Evolutionary conservation across 2,888 invertebrate species (phyloP), one percentile per base, ranked within the genome.

Genomic region (Apomyelois bistriatella): DNA sequence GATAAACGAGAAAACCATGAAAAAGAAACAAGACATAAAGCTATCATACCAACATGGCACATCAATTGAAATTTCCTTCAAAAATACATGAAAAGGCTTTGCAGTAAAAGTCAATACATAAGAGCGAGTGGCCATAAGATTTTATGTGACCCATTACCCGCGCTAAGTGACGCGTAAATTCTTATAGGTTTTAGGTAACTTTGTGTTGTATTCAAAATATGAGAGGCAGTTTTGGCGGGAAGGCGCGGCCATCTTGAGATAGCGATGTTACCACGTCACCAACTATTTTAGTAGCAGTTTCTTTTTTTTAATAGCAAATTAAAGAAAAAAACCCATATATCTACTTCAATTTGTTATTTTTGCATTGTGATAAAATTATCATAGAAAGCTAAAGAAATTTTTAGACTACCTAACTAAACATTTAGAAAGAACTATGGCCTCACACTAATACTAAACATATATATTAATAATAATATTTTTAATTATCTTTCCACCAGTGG

Each of bases 111-210:
- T 87, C 87, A 84, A 87, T 86, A 86, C 85, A 79, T 81, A 84
- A 83, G 77, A 79, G 72, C 74, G 84, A 89, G 88, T 87, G 86
- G 82, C 78, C 80, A 79, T 89, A 82, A 87, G 76, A 85, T 90
- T 90, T 90, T 90, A 90, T 83, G 82, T 66, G 72, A 59, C 58
- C 81, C 87, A 85, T 90, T 87, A 87, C 83, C 74, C 72, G 58
- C 62, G 77, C 46, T 82, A 85, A 89, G 83, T 84, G 88, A 74
- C 72, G 76, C 89, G 87, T 90, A 90, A 88, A 89, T 89, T 90
- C 88, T 88, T 89, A 89, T 89, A 22, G 22, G 22, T 22, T 22
- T 22, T 22, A 22, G 22, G 22, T 22, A 90, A 89, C 87, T 79
- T 77, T 76, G 72, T 77, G 77, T 79, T 82, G 82, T 81, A 88